Conservation (phyloP, 2,888 invertebrate species). For the Diadegma fenestrale region DNA sequence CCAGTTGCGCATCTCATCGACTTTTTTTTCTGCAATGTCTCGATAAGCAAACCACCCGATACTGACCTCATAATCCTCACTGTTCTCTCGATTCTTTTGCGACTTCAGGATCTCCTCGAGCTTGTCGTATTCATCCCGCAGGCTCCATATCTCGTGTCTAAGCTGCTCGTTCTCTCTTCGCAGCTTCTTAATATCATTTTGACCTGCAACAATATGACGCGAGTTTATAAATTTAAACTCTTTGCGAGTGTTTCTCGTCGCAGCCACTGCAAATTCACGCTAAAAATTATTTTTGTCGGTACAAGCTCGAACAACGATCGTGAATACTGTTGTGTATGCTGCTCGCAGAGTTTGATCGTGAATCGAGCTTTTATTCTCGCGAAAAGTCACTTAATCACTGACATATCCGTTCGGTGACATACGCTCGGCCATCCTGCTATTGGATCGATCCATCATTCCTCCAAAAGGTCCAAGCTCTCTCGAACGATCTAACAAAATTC, state of each 20-base stretch:
- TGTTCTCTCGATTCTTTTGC: conserved; percentile 79
- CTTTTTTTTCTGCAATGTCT: neutral
- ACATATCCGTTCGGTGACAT: conserved; percentile 67
- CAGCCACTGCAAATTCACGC: neutral
- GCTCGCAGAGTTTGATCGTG: neutral
- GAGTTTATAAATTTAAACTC: too few species aligned
- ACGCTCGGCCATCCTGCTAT: conserved; percentile 71
- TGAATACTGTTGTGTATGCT: neutral
- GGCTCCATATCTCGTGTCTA: conserved; percentile 93
- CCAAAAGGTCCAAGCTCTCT: conserved; percentile 73
- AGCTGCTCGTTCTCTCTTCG: conserved; percentile 95
- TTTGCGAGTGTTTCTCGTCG: neutral
- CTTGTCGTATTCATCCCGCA: conserved; percentile 95
- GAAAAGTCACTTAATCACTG: conserved; percentile 76
- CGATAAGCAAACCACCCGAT: neutral
- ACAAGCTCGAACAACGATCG: neutral
- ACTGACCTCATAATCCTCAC: conserved; percentile 82
- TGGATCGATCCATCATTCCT: conserved; percentile 78
- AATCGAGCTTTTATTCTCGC: conserved; percentile 66
- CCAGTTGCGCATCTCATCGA: neutral
- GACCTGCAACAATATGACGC: conserved; percentile 87
- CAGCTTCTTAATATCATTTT: conserved; percentile 95
- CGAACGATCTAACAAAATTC: conserved; percentile 64
- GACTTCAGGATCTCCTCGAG: conserved; percentile 91
- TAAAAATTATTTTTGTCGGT: neutral